Percentiles rank a stretch among this genome's conserved stretches.
Conservation (phyloP, 2,113 vertebrate species). For the rat (Rattus norvegicus) region GRCr8 NC_086032.1:10121501-10122000, state of each 20-base stretch:
- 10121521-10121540: not conserved
- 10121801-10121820: conserved; percentile 23
- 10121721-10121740: not conserved
- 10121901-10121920: conserved; percentile 28
- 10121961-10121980: not conserved
- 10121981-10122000: not conserved
- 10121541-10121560: not conserved
- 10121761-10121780: not conserved
- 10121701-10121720: not conserved
- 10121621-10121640: conserved; percentile 51
- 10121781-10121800: conserved; percentile 22
- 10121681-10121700: not conserved
- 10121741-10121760: not conserved
- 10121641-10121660: not conserved
- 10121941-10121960: not conserved
- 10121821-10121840: conserved; percentile 1
- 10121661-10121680: conserved; percentile 11
- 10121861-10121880: conserved; percentile 17
- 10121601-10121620: not conserved
- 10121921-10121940: not conserved
- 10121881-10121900: not conserved
- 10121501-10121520: not conserved
- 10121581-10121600: not conserved
- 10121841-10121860: conserved; percentile 50
- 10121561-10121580: not conserved